Evolutionary conservation across 2,888 invertebrate species (phyloP), one percentile per base, ranked within the genome.

Genomic region (Nomada goodeniana): DNA sequence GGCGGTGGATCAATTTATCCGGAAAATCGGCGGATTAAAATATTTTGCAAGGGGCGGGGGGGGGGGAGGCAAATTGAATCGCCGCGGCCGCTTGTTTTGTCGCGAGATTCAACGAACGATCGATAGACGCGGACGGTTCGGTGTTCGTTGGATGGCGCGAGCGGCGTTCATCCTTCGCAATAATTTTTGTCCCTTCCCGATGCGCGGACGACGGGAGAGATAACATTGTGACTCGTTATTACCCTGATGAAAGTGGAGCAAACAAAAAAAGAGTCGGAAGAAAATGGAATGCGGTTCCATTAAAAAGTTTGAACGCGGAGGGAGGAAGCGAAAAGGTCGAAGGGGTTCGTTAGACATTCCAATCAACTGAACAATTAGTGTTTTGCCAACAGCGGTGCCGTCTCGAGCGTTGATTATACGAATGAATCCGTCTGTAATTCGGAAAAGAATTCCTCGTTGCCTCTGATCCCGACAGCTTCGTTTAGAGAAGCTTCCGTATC

Each of bases 1-100:
- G 59, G n/a, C 75, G 53, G 36, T 11, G 61, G 65, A 72, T 82
- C 80, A 76, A 76, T 82, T 68, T 71, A 26, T 53, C 68, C 61
- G 64, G 67, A 64, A 76, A 61, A 63, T 71, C 71, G 65, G 23
- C 15, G 59, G 76, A 79, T 81, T 81, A 52, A 81, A 79, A 76
- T 59, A 47, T 47, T 65, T 78, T 63, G 23, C 63, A 5, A 18
- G 3, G 20, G 23, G 23, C 0, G 23, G 23, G 23, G 23, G 23
- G 23, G 0, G 23, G 29, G 1, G 44, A 29, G 42, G 47, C 42
- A 55, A 61, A 80, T 74, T 68, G 60, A 79, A 80, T 74, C 78
- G 44, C 26, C 26, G 26, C 36, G 20, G 52, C 18, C 53, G 63
- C 63, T 61, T 76, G 53, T 78, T 63, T 61, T 55, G 61, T 50